phyloP scores from a whole-genome alignment of 2,113 vertebrate genomes.

The Trichechus manatus region DNA sequence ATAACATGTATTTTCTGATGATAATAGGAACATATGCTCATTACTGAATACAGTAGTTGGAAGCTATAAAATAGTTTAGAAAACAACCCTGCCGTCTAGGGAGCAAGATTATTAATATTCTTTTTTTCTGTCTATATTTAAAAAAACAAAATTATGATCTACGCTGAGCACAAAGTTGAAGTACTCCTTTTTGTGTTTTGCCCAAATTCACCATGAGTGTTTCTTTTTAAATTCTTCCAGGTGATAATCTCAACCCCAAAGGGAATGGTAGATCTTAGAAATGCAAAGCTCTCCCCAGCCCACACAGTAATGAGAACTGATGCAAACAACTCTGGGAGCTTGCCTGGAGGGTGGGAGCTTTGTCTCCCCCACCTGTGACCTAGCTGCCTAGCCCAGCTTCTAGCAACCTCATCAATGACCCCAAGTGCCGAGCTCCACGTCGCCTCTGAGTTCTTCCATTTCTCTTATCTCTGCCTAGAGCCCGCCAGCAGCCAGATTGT shows the following conservation, averaged over 20 bases:
- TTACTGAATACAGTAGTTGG: background rate
- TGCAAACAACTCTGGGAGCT: background rate
- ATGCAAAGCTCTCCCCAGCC: background rate
- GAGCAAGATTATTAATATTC: conserved; percentile 38
- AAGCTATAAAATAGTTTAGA: conserved; percentile 28
- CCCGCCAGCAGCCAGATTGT: background rate
- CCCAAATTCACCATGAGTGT: background rate
- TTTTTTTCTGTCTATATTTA: conserved; percentile 22
- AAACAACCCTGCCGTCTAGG: background rate
- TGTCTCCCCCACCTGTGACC: background rate
- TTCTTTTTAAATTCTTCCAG: conserved; percentile 36
- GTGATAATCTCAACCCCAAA: background rate
- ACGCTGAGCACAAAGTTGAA: background rate
- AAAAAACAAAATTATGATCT: conserved; percentile 23
- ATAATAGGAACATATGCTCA: background rate
- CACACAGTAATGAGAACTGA: background rate
- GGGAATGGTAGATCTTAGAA: background rate
- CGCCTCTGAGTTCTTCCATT: background rate
- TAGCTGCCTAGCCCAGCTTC: background rate
- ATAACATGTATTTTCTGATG: background rate
- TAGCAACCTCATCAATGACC: background rate
- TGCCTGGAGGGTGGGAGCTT: background rate
- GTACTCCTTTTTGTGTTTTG: background rate
- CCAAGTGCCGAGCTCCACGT: background rate
- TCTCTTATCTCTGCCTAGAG: background rate